phyloP scores from a whole-genome alignment of 1,140 invertebrate species.

The Caenorhabditis elegans region DNA sequence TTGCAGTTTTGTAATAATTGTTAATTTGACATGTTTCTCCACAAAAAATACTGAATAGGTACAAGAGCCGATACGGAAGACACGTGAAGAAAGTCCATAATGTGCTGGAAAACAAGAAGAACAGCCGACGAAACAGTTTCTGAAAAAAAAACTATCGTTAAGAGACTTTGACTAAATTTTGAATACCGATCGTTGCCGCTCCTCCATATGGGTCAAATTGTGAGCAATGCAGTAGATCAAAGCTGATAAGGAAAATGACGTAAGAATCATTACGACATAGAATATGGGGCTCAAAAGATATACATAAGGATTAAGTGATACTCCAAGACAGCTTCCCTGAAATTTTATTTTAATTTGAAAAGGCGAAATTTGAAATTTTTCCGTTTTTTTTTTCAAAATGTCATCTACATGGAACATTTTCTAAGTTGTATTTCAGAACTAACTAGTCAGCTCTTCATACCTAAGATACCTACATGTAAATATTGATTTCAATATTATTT shows the following conservation, averaged over 20 bases:
- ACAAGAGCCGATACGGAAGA: slow-evolving; percentile 60
- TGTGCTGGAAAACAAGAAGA: slow-evolving; percentile 64
- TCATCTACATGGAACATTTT: too few species aligned
- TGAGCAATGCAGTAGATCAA: slow-evolving; percentile 63
- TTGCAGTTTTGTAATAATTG: slow-evolving; percentile 44
- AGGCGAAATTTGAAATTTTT: too few species aligned
- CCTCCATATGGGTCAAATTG: slow-evolving; percentile 53
- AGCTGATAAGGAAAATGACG: slow-evolving; percentile 57
- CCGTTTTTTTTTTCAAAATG: too few species aligned
- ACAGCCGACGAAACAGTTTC: slow-evolving; percentile 62
- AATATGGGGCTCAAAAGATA: slow-evolving; percentile 56
- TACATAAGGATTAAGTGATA: slow-evolving; percentile 45
- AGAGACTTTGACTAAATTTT: background rate
- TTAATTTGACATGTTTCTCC: slow-evolving; percentile 1
- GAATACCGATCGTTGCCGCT: slow-evolving; percentile 49
- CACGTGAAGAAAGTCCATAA: slow-evolving; percentile 64
- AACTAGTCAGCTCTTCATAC: too few species aligned
- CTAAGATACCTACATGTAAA: too few species aligned
- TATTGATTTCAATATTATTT: too few species aligned
- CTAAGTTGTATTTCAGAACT: too few species aligned
- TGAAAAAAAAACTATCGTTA: slow-evolving; percentile 42
- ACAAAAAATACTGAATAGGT: slow-evolving; percentile 47
- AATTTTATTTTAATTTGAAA: background rate
- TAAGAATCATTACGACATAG: slow-evolving; percentile 52
- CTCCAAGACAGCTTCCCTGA: slow-evolving; percentile 53